Evolutionary conservation across 2,797 vertebrate species (phyloP), one percentile per base, ranked within the genome.

Genomic region (Semaprochilodus insignis): DNA sequence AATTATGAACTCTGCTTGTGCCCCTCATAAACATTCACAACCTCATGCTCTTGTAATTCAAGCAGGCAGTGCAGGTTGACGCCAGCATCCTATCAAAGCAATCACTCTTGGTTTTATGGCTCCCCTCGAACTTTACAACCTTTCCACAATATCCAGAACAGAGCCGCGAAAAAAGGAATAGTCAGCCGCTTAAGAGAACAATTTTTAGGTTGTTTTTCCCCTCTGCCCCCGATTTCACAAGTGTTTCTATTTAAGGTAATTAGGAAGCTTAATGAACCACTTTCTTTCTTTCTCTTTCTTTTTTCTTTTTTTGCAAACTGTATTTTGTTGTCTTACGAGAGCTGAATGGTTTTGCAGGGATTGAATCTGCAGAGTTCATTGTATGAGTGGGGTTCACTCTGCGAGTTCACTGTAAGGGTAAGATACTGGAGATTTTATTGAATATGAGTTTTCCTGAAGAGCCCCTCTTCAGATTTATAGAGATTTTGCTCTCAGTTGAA

Each of bases 21-120:
- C 75, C 70, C 40, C 70, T 74, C 63, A 83, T 83, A 83, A 83
- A 85, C 74, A 83, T 85, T 75, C 81, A 78, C 81, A 70, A 72
- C 65, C 74, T 74, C 60, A 59, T 80, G 70, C 74, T 80, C 25
- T 73, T 72, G 70, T 77, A 87, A 83, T 74, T 78, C 77, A 70
- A 74, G 57, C 85, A 74, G 77, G 83, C 55, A 74, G 55, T 60
- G 52, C 27, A n/a, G 21, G 54, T 23, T n/a, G 76, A 81, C 3
- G 40, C 74, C 76, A 75, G 51, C 44, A 14, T 60, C 74, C 78
- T 81, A 80, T 80, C 70, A 67, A 75, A 81, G 70, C 51, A 76
- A 52, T 72, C 79, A 55, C 63, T 85, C 73, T 60, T 77, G 44
- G 48, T 74, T 87, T 87, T 87, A 85, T 74, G 74, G 57, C 40